phyloP scores from a whole-genome alignment of 2,797 vertebrate genomes.

The Sarcophilus harrisii region DNA sequence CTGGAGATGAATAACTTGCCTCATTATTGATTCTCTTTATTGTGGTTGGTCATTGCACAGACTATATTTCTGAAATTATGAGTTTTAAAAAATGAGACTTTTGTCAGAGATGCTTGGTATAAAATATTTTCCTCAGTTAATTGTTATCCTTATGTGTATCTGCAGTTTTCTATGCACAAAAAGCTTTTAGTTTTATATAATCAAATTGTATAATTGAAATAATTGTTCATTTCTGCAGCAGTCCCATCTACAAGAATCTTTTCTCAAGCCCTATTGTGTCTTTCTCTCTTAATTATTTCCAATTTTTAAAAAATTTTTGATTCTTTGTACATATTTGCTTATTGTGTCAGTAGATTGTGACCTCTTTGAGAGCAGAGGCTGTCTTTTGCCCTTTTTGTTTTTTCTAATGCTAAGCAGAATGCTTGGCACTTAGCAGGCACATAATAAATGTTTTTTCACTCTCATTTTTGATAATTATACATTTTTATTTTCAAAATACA shows the following conservation, averaged over 20 bases:
- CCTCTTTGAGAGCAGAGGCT: neutral
- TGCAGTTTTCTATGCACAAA: neutral
- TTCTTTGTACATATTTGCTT: neutral
- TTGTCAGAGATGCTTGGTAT: neutral
- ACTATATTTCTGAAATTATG: neutral
- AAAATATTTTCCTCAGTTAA: neutral
- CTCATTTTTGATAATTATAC: neutral
- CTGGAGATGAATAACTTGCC: neutral
- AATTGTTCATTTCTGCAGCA: neutral
- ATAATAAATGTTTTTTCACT: neutral
- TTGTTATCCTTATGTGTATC: neutral
- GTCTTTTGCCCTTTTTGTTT: neutral
- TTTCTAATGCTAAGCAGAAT: neutral
- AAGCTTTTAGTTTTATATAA: neutral
- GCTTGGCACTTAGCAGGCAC: neutral
- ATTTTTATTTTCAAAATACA: too few species aligned
- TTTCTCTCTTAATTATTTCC: neutral
- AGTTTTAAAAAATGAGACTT: neutral
- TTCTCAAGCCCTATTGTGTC: neutral
- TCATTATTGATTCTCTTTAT: neutral
- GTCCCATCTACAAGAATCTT: neutral
- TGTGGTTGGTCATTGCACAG: neutral
- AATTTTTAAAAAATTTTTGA: neutral
- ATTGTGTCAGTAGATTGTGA: neutral
- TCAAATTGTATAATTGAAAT: neutral